These are phyloP conservation scores for Hirtodrosophila histrioides DNA, from an alignment of 2,888 invertebrate species.

Conservation along the genomic window DNA sequence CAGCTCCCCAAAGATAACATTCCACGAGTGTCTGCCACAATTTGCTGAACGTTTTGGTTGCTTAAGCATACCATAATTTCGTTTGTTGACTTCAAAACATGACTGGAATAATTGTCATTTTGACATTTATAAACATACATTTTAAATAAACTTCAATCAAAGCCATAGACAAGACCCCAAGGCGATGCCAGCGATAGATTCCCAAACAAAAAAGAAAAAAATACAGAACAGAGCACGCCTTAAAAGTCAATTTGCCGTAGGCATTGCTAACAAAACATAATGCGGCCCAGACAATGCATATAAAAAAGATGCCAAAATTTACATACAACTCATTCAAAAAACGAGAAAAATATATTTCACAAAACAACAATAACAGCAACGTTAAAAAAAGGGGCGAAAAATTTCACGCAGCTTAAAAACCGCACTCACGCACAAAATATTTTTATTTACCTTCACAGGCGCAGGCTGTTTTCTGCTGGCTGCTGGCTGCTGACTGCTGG, in stretches of 20 bases:
- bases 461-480: not conserved
- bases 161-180: constrained; percentile 49
- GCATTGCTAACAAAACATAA: constrained; percentile 72
- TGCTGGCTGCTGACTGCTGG: too few species aligned
- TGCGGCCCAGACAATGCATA: constrained; percentile 65
- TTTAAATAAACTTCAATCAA: constrained; percentile 77
- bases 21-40: constrained; percentile 14
- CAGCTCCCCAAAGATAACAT: constrained; percentile 1
- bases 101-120: constrained; percentile 69
- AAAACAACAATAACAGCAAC: constrained; percentile 32
- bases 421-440: constrained; percentile 80
- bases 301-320: constrained; percentile 71
- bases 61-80: constrained; percentile 23
- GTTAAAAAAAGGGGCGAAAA: constrained; percentile 57
- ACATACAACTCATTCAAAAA: constrained; percentile 54
- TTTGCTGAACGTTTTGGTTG: constrained; percentile 27
- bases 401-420: constrained; percentile 80
- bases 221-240: constrained; percentile 47
- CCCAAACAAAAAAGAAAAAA: constrained; percentile 9
- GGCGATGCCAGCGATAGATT: constrained; percentile 64
- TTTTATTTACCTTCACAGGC: constrained; percentile 71
- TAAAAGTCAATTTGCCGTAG: constrained; percentile 75
- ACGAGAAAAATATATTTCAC: constrained; percentile 23
- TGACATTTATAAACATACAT: constrained; percentile 67
- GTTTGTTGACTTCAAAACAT: constrained; percentile 53